Conservation (phyloP, 2,888 invertebrate genomes). For the Antheraea yamamai region DNA sequence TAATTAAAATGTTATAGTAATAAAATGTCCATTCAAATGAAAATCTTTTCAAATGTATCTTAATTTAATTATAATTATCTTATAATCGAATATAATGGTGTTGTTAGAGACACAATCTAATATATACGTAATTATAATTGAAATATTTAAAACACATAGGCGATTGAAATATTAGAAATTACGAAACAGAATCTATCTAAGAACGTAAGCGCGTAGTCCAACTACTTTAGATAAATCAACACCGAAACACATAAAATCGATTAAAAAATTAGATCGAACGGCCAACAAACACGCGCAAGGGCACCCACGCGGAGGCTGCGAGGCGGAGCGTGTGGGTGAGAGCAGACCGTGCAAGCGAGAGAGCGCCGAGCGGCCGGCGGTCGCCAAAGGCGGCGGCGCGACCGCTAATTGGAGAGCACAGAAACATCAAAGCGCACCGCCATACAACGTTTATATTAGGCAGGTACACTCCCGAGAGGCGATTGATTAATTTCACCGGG, state of each 20-base stretch:
- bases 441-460: constrained; percentile 78
- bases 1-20: too few species aligned
- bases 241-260: constrained; percentile 8
- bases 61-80: neutral
- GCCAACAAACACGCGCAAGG: constrained; percentile 11
- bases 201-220: neutral
- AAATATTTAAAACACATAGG: neutral
- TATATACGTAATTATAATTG: neutral
- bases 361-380: constrained; percentile 68
- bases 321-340: constrained; percentile 42
- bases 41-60: neutral
- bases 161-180: neutral
- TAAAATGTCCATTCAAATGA: neutral
- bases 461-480: constrained; percentile 59
- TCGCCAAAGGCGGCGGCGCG: constrained; percentile 78
- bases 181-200: neutral
- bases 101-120: neutral
- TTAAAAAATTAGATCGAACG: constrained; percentile 11
- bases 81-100: neutral
- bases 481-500: constrained; percentile 76
- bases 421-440: constrained; percentile 73
- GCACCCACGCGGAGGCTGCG: constrained; percentile 29
- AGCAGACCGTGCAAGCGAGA: constrained; percentile 39
- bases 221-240: neutral
- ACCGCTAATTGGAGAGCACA: constrained; percentile 78